Evolutionary conservation across 2,797 vertebrate species (phyloP), one percentile per base, ranked within the genome.

Genomic region (Tadarida brasiliensis): DNA sequence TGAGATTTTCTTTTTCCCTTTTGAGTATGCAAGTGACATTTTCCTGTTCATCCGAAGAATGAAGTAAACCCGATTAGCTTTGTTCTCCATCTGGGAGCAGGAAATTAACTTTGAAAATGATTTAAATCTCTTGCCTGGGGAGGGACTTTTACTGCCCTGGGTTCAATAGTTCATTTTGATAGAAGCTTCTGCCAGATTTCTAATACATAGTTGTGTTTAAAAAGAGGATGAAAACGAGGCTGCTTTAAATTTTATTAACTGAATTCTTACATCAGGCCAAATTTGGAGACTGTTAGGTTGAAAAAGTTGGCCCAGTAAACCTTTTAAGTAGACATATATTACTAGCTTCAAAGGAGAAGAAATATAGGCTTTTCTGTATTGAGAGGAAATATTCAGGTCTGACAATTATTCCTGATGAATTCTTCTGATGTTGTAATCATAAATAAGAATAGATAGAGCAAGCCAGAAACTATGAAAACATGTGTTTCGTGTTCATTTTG

Each of bases 71-170:
- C 16, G n/a, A 98, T 98, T 98, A 98, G 97, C 98, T 98, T 98
- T 98, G 98, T 98, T 98, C 98, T 98, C 96, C 78, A 83, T 98
- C 95, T 97, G 97, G 98, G 97, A 98, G 97, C 97, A 97, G 98
- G 98, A 98, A 98, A 98, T 98, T 98, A 98, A 98, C 97, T 98
- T 98, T 98, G 97, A 98, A 98, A 98, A 98, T 97, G 82, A 98
- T 98, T 98, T 98, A 98, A 98, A 98, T 98, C 96, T 98, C 96
- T 98, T 98, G 97, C 97, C 96, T 95, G 81, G 97, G 95, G 98
- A 98, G 90, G 97, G 96, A 97, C 97, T 98, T 97, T 98, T 97
- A 97, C 93, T 87, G 95, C 96, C 95, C 93, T 35, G 94, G 98
- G 98, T 98, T 98, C 97, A 98, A 97, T 97, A 98, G 98, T 98